A percentile compares a stretch with the other conserved stretches of the same genome.
Conservation (phyloP, 2,113 vertebrate species). For the Gasterosteus nipponicus region DNA sequence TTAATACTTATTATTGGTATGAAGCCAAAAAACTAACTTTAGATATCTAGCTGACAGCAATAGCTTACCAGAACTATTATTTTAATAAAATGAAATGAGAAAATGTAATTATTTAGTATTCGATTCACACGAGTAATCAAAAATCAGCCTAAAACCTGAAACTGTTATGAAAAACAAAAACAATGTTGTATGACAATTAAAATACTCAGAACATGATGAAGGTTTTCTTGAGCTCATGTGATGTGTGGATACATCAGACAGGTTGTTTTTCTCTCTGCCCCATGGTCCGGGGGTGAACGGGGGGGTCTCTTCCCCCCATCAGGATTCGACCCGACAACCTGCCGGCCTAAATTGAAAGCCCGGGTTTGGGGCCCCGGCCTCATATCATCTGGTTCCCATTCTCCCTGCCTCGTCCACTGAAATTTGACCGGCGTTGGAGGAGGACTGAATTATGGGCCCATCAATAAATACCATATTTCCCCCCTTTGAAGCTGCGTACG, state of each 20-base stretch:
- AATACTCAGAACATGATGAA: not conserved
- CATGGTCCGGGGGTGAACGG: slow-evolving; percentile 1
- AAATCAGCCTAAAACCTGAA: too few relatives aligned
- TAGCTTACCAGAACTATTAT: not conserved
- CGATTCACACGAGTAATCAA: too few relatives aligned
- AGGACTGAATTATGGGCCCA: slow-evolving; percentile 80
- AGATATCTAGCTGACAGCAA: not conserved
- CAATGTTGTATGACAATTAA: not conserved
- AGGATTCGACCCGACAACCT: slow-evolving; percentile 57
- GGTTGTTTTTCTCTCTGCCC: slow-evolving; percentile 40
- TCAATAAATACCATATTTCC: slow-evolving; percentile 83
- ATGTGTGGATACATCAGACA: not conserved
- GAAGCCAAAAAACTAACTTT: not conserved
- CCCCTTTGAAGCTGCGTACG: slow-evolving; percentile 80
- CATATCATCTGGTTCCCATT: slow-evolving; percentile 84
- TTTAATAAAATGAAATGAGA: too few relatives aligned
- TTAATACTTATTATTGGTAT: too few relatives aligned
- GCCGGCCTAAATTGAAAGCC: slow-evolving; percentile 53
- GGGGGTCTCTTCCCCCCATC: slow-evolving; percentile 27
- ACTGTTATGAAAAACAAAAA: too few relatives aligned
- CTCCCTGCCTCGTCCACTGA: slow-evolving; percentile 79
- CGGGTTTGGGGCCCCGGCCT: slow-evolving; percentile 55
- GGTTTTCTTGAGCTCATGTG: slow-evolving; percentile 2
- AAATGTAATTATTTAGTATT: too few relatives aligned
- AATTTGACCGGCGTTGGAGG: slow-evolving; percentile 81